A percentile compares a stretch with the other conserved stretches of the same genome.
These are phyloP conservation scores for Heteromyza rotundicornis DNA, from an alignment of 2,888 invertebrate genomes.

Conservation along the genomic window DNA sequence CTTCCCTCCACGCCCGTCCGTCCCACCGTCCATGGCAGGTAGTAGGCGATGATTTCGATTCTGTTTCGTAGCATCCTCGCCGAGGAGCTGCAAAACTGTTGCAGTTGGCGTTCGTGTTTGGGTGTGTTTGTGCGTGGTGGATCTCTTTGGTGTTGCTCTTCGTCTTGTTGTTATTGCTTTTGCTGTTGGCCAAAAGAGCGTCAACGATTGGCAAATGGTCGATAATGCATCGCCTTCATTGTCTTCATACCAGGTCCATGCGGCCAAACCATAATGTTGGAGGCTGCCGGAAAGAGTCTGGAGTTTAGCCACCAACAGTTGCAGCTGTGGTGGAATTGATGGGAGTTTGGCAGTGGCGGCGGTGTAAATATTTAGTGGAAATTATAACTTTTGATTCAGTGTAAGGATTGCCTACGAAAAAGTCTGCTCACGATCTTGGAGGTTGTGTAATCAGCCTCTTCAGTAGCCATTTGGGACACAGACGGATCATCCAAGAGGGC, in stretches of 20 bases:
- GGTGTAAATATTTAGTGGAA: too few relatives aligned
- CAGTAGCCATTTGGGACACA: too few relatives aligned
- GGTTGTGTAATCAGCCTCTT: too few relatives aligned
- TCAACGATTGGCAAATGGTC: conserved; percentile 6
- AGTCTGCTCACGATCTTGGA: too few relatives aligned
- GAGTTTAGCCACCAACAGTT: not conserved
- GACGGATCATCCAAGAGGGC: too few relatives aligned
- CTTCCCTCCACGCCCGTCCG: too few relatives aligned
- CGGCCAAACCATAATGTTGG: not conserved
- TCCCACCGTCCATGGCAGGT: not conserved
- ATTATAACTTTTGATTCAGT: too few relatives aligned
- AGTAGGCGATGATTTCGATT: not conserved
- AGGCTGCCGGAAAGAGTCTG: not conserved
- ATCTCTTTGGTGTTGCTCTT: not conserved
- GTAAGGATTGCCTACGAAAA: too few relatives aligned
- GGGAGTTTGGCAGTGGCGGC: conserved; percentile 5
- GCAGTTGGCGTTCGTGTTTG: not conserved
- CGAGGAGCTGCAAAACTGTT: not conserved
- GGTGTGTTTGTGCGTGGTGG: not conserved
- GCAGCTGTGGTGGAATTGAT: conserved; percentile 1
- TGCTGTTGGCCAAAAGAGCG: conserved; percentile 4
- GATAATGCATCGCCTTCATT: not conserved
- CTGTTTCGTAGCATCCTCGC: not conserved
- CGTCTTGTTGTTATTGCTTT: not conserved
- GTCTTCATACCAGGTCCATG: not conserved